A percentile compares a stretch with the other conserved stretches of the same genome.
These are phyloP conservation scores for Hecatera dysodea DNA, from an alignment of 2,888 invertebrate species.

Conservation along the genomic window DNA sequence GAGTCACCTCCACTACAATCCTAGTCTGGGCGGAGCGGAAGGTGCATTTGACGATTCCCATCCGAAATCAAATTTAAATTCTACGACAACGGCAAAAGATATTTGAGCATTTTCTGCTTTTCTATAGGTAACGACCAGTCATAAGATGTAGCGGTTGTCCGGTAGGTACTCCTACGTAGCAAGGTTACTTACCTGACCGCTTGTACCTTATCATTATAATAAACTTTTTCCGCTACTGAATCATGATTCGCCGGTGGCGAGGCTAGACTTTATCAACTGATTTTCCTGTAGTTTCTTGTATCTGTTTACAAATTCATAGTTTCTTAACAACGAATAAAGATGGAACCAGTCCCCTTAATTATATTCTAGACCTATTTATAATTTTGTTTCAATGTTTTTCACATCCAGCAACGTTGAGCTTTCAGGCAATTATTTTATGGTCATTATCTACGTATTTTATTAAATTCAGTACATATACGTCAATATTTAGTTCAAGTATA, in stretches of 20 bases:
- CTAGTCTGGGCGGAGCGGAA: no score
- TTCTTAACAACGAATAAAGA: slow-evolving; percentile 4
- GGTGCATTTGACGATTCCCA: no score
- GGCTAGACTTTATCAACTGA: slow-evolving; percentile 33
- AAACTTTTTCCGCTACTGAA: slow-evolving; percentile 43
- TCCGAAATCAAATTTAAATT: no score
- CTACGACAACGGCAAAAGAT: neutral
- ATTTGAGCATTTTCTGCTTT: neutral
- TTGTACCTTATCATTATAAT: slow-evolving; percentile 41
- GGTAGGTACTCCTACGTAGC: neutral
- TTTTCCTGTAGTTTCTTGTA: slow-evolving; percentile 50
- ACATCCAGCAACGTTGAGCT: neutral
- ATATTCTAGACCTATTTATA: neutral
- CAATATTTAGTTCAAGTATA: no score
- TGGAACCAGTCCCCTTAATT: neutral
- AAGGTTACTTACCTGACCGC: slow-evolving; percentile 15
- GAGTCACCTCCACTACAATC: no score
- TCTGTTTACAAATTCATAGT: slow-evolving; percentile 22
- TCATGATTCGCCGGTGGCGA: slow-evolving; percentile 39
- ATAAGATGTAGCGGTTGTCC: neutral
- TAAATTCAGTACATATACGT: no score
- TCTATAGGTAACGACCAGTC: neutral
- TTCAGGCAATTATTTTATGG: neutral
- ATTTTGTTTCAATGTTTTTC: neutral
- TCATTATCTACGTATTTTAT: no score